phyloP scores from a whole-genome alignment of 2,888 invertebrate species.

The Morpho deidamia region DNA sequence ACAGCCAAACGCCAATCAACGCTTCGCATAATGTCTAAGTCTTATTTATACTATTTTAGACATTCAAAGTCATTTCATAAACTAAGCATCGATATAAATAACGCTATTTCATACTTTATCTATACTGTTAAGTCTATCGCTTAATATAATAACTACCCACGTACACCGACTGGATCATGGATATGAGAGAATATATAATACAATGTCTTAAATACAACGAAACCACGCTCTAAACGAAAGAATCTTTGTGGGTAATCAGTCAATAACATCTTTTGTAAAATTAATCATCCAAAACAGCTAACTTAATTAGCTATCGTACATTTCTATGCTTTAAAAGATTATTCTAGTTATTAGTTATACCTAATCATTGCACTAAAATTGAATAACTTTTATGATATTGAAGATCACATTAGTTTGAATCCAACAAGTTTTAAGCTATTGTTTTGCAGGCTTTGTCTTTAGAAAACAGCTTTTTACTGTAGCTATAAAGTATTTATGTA shows the following conservation, averaged over 20 bases:
- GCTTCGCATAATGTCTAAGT: conserved; percentile 58
- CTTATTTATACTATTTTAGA: conserved; percentile 66
- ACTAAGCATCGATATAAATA: conserved; percentile 76
- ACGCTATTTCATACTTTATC: conserved; percentile 71
- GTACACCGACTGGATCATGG: conserved; percentile 45
- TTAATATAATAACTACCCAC: conserved; percentile 61
- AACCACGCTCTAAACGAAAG: conserved; percentile 61
- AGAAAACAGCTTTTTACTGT: conserved; percentile 24
- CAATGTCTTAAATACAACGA: conserved; percentile 44
- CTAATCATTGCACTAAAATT: conserved; percentile 78
- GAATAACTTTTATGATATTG: conserved; percentile 70
- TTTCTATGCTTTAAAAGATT: conserved; percentile 49
- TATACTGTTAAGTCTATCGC: conserved; percentile 64
- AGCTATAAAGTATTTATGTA: conserved; percentile 18
- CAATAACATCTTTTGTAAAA: conserved; percentile 57
- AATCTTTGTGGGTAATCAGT: conserved; percentile 58
- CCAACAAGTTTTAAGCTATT: conserved; percentile 24
- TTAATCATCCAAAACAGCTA: conserved; percentile 51
- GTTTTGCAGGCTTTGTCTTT: conserved; percentile 14
- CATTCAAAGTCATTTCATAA: conserved; percentile 63
- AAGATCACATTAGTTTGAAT: conserved; percentile 48
- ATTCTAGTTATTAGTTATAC: conserved; percentile 63
- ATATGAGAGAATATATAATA: conserved; percentile 42
- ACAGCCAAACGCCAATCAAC: conserved; percentile 67
- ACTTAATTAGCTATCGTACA: conserved; percentile 65